Evolutionary conservation across 2,888 invertebrate genomes (phyloP), one percentile per base, ranked within the genome.

Genomic region (Reticulitermes lucifugus): DNA sequence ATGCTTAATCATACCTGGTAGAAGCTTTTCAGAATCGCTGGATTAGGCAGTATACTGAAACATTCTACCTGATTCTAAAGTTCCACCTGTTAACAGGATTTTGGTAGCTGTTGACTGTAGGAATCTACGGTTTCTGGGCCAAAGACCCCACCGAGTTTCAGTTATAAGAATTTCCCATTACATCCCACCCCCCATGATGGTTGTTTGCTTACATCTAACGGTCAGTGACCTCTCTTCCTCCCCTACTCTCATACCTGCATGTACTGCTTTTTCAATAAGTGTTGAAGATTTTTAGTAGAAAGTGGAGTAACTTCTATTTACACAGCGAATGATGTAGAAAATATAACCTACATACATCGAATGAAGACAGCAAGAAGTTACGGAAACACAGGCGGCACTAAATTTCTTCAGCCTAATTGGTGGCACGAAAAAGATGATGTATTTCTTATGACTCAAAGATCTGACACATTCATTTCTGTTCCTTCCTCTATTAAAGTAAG

Each of bases 161-260:
- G 65, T 65, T 65, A 65, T 65, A 65, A 65, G 65, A 65, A 65
- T 65, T 65, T 65, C 65, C 65, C 65, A 65, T 65, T n/a, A 25
- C 65, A 65, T 65, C 65, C 65, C 65, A 65, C 25, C 65, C 65
- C 65, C 79, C 51, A 55, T 25, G 51, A 51, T 79, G 79, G 79
- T 51, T 79, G 83, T 83, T 71, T 83, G 70, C 83, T 70, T 83
- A 83, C 83, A 83, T 59, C 70, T 70, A 83, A 73, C 79, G 79
- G 79, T 79, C 79, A 55, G 25, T 55, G 79, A 79, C 79, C 79
- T 79, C 51, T 79, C 51, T 51, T 65, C n/a, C 65, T 65, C 65
- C 65, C 65, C 65, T 65, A n/a, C 65, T n/a, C 25, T 65, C 65
- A 65, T 65, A 65, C 65, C 65, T 65, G 25, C 65, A 65, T 65